Conservation (phyloP, 2,888 invertebrate species). For the Papilio gigon region DNA sequence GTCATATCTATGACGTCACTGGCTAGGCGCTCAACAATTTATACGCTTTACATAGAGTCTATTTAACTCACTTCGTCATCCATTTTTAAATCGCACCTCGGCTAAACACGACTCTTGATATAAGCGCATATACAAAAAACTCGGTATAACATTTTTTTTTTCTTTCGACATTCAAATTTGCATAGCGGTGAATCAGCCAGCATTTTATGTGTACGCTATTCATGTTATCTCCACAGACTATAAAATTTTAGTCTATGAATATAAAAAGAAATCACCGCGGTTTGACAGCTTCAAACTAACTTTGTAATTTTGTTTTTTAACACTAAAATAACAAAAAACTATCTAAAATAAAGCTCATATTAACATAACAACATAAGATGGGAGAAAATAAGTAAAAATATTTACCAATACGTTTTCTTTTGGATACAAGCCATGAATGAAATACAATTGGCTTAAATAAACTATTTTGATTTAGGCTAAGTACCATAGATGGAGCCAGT, state of each 20-base stretch:
- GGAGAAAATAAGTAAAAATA: constrained; percentile 1
- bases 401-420: constrained; percentile 24
- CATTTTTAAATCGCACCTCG: constrained; percentile 36
- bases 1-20: constrained; percentile 12
- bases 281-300: not conserved
- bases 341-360: constrained; percentile 2
- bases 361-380: constrained; percentile 1
- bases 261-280: not conserved
- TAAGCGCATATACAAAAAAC: constrained; percentile 24
- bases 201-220: constrained; percentile 20
- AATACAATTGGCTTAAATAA: constrained; percentile 23
- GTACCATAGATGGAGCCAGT: constrained; percentile 33
- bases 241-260: constrained; percentile 1
- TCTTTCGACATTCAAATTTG: constrained; percentile 29
- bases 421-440: constrained; percentile 35
- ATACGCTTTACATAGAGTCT: constrained; percentile 27
- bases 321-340: not conserved
- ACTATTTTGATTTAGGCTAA: constrained; percentile 24
- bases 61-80: constrained; percentile 35
- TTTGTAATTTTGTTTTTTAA: not conserved
- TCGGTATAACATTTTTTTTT: constrained; percentile 15
- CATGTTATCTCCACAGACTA: constrained; percentile 25
- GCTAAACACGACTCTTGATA: constrained; percentile 24
- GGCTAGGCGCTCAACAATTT: constrained; percentile 24
- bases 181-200: constrained; percentile 36